These are phyloP conservation scores for Hemaris fuciformis DNA, from an alignment of 2,888 invertebrate species.

Conservation along the genomic window DNA sequence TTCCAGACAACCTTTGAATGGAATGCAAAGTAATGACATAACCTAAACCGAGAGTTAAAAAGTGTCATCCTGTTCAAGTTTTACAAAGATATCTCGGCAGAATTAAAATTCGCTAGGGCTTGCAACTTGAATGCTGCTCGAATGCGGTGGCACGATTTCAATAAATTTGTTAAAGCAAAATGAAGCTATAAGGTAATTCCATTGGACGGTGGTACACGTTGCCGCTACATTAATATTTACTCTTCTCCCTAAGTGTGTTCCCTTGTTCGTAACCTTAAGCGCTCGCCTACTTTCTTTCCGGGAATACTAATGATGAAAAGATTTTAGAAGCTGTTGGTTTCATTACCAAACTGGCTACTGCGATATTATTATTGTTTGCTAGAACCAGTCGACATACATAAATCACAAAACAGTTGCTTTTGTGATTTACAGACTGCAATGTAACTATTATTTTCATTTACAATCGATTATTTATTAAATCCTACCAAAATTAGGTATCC, in stretches of 20 bases:
- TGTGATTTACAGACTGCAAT: too few species aligned
- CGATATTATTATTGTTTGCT: too few species aligned
- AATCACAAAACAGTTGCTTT: too few species aligned
- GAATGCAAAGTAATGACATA: background rate
- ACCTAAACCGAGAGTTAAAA: background rate
- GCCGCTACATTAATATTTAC: slow-evolving; percentile 48
- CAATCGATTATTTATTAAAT: too few species aligned
- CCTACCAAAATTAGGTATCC: too few species aligned
- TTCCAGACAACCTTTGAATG: too few species aligned
- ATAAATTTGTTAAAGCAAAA: slow-evolving; percentile 73
- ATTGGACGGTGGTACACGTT: slow-evolving; percentile 55
- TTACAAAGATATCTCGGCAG: background rate
- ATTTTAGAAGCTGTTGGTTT: background rate
- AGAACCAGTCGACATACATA: too few species aligned
- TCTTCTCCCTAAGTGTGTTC: slow-evolving; percentile 50
- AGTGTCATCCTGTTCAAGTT: background rate
- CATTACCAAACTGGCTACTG: too few species aligned
- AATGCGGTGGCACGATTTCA: slow-evolving; percentile 65
- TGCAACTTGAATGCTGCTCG: slow-evolving; percentile 48
- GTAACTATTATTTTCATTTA: too few species aligned
- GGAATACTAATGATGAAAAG: slow-evolving; percentile 18
- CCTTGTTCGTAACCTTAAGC: slow-evolving; percentile 52
- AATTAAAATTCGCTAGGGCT: slow-evolving; percentile 30
- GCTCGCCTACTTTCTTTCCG: slow-evolving; percentile 47
- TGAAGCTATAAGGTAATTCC: slow-evolving; percentile 67